Base-by-base conservation (phyloP, 1,140 invertebrate species). In the Tenebrio molitor region DNA sequence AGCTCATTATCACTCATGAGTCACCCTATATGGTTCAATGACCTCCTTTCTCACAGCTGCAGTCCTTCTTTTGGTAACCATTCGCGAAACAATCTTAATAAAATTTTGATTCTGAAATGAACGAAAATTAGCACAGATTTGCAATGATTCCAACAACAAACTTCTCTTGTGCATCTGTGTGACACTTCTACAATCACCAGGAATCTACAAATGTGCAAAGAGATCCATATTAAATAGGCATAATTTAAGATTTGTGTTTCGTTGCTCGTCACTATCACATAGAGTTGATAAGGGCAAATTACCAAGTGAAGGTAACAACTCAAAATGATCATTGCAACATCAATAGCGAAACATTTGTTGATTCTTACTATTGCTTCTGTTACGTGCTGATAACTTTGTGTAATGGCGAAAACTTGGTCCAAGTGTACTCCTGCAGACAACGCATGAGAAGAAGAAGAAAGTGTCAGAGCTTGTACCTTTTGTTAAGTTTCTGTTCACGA, bases 251-350 rank as follows among this genome's bases (percentile, higher is more conserved):
- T 0, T 14, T 21, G n/a, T n/a, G 15, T 29, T 29, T 58, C 50
- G 12, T 14, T 58, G 23, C 23, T 58, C 14, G 50, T 29, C n/a
- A 58, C 3, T 14, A 58, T 25, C 1, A 58, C 50, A 15, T 29
- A 58, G 0, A 58, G 12, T 6, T 29, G n/a, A 12, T 58, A 58
- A 1, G 50, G 50, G 14, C 21, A 29, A 12, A 58, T 29, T 25
- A 58, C 50, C 23, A 58, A 58, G 29, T 58, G 21, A 15, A 58
- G 12, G 12, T 58, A 58, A 29, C 50, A 58, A 14, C 50, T 58
- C 5, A 58, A 58, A 29, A 58, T 58, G n/a, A 58, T 50, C 19
- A 21, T 50, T 17, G 44, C 23, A 3, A 8, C 12, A 58, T n/a
- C 15, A 23, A 0, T 14, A 29, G 1, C 15, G 29, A 58, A 58